Evolutionary conservation across 2,113 vertebrate genomes (phyloP).

Genomic region (Taurulus bubalis): DNA sequence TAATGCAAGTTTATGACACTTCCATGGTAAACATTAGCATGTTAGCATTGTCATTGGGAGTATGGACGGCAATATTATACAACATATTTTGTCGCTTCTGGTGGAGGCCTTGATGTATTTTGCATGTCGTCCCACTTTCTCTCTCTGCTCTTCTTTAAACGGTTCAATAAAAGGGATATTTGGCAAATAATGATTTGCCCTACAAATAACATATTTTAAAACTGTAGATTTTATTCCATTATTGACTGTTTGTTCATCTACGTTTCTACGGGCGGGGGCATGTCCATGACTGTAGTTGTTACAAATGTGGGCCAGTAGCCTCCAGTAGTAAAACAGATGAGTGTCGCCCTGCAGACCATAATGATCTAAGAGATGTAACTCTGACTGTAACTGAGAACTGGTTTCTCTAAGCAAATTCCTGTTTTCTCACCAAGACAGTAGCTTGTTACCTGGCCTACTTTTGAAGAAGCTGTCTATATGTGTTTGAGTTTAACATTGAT

Average conservation of each 20-base stretch:
- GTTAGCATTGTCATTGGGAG: no score
- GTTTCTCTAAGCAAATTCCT: not conserved
- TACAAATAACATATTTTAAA: slow-evolving; percentile 6
- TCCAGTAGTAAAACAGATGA: slow-evolving; percentile 54
- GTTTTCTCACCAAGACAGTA: not conserved
- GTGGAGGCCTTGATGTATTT: no score
- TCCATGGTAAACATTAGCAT: no score
- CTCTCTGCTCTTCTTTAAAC: not conserved
- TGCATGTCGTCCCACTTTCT: no score
- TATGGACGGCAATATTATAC: no score
- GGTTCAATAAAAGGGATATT: not conserved
- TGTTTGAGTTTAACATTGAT: not conserved
- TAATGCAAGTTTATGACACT: no score
- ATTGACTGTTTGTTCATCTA: slow-evolving; percentile 1
- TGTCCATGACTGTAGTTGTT: slow-evolving; percentile 43
- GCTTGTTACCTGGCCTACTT: not conserved
- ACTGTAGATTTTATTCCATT: not conserved
- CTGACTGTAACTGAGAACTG: slow-evolving; percentile 10
- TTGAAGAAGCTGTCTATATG: not conserved
- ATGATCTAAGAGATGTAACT: slow-evolving; percentile 45
- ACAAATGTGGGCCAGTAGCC: slow-evolving; percentile 47
- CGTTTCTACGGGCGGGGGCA: no score
- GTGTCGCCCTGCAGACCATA: slow-evolving; percentile 30
- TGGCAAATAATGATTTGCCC: not conserved
- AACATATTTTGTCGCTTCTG: no score